Conservation (phyloP, 2,113 vertebrate species). For the Euleptes europaea region DNA sequence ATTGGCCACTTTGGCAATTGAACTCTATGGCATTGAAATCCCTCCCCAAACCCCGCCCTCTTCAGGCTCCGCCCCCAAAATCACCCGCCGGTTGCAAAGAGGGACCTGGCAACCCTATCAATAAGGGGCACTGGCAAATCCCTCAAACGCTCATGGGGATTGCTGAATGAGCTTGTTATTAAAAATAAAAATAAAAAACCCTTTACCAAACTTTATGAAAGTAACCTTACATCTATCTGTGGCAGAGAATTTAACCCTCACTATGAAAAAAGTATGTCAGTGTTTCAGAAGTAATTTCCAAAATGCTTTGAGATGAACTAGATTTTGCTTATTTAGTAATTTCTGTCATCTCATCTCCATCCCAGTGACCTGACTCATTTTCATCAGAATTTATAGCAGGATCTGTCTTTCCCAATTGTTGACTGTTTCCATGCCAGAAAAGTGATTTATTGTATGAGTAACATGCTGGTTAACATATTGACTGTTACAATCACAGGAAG, state of each 20-base stretch:
- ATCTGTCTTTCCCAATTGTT: neutral
- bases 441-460: neutral
- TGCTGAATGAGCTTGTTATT: no score
- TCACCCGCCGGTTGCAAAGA: no score
- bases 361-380: neutral
- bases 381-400: constrained; percentile 1
- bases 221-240: no score
- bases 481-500: constrained; percentile 4
- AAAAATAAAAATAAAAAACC: no score
- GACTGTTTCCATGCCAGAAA: constrained; percentile 21
- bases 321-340: neutral
- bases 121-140: no score
- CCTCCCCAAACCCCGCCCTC: no score
- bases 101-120: no score
- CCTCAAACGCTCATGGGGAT: no score
- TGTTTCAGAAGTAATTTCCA: neutral
- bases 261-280: neutral
- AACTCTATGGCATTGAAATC: no score
- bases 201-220: no score
- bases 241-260: neutral
- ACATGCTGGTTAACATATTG: constrained; percentile 6
- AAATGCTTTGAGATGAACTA: neutral
- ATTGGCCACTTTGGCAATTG: no score
- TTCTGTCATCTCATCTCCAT: neutral
- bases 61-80: no score